Percentiles rank a stretch among this genome's conserved stretches.
phyloP scores from a whole-genome alignment of 35 echinoderm and acorn worm species.

The Anneissia japonica region DNA sequence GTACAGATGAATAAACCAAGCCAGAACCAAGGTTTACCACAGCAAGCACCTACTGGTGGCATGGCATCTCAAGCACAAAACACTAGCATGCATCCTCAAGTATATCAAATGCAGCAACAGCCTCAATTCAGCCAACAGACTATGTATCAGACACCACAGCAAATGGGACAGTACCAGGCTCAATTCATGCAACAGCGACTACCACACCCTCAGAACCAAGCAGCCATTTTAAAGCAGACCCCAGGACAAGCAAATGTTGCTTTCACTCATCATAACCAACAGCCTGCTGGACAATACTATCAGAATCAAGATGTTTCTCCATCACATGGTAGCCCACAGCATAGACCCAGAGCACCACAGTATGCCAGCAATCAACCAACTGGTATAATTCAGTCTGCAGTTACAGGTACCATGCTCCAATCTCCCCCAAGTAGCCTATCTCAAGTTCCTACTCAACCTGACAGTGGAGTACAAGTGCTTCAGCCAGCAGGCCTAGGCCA shows the following conservation, averaged over 20 bases:
- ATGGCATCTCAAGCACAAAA: not conserved
- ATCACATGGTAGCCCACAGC: not conserved
- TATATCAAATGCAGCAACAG: slow-evolving; percentile 10
- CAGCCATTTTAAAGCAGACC: slow-evolving; percentile 9
- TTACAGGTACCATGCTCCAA: not conserved
- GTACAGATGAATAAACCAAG: not conserved
- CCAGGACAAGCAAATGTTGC: not conserved
- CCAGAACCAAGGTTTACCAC: not conserved
- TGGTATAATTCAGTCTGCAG: too few relatives aligned
- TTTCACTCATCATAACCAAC: not conserved
- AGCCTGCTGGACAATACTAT: not conserved
- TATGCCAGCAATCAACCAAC: not conserved
- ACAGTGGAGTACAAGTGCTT: too few relatives aligned
- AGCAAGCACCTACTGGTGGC: not conserved
- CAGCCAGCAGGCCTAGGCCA: too few relatives aligned
- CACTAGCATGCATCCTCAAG: not conserved
- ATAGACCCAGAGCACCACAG: not conserved
- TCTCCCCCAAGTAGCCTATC: too few relatives aligned
- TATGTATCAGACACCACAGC: not conserved
- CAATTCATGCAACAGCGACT: slow-evolving; percentile 16
- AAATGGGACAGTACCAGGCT: not conserved
- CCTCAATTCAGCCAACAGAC: slow-evolving; percentile 16
- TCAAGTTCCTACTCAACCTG: too few relatives aligned
- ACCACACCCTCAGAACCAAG: slow-evolving; percentile 16
- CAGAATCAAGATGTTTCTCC: not conserved